These are phyloP conservation scores for Delphinus delphis DNA, from an alignment of 2,113 vertebrate species.

Conservation along the genomic window DNA sequence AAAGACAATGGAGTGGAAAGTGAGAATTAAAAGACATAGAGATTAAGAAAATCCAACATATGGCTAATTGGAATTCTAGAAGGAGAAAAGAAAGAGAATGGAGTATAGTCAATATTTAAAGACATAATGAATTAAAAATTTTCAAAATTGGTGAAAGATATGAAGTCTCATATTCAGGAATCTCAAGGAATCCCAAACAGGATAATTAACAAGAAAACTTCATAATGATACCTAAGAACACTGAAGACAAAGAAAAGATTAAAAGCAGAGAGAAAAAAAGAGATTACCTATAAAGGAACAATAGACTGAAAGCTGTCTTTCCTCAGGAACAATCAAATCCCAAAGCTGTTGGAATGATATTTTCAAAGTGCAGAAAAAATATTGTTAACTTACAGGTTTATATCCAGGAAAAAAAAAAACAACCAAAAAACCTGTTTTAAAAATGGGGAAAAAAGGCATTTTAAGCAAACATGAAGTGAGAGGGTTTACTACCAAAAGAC, in stretches of 20 bases:
- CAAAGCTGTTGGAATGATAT: not conserved
- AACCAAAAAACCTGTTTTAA: not conserved
- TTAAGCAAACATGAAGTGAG: not conserved
- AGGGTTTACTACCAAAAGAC: not conserved
- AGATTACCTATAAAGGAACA: not conserved
- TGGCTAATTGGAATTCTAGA: not conserved
- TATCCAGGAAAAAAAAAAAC: not conserved
- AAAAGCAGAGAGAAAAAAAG: not conserved
- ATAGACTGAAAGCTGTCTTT: not conserved
- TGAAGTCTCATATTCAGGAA: constrained; percentile 10
- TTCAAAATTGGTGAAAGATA: not conserved
- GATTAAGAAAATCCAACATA: not conserved
- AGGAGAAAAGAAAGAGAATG: not conserved
- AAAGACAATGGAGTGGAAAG: not conserved
- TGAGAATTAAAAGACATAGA: not conserved
- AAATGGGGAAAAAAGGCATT: not conserved
- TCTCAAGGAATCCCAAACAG: not conserved
- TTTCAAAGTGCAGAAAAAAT: constrained; percentile 1
- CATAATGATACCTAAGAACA: not conserved
- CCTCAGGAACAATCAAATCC: not conserved
- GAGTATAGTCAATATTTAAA: constrained; percentile 4
- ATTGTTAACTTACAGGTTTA: not conserved
- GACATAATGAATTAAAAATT: not conserved
- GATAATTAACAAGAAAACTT: not conserved
- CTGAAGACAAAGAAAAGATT: not conserved